A percentile compares a stretch with the other conserved stretches of the same genome.
phyloP scores from a whole-genome alignment of 1,140 invertebrate genomes.

The Macrotrachela quadricornifera region DNA sequence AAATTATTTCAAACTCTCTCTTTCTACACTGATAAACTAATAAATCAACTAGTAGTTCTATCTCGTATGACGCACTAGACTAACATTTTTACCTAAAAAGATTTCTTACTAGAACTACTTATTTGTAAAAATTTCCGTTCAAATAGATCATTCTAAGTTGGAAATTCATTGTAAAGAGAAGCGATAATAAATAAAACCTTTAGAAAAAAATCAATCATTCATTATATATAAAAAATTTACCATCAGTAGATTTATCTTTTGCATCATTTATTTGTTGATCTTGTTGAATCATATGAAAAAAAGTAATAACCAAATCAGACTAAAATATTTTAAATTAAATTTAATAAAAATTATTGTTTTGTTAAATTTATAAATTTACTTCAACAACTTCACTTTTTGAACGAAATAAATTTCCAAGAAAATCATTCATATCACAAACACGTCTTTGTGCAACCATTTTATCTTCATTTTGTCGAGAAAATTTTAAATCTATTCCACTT shows the following conservation, averaged over 20 bases:
- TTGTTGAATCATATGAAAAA: conserved; percentile 5
- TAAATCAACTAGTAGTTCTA: too few species aligned
- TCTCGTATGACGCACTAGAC: too few species aligned
- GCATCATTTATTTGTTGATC: not conserved
- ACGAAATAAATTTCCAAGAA: not conserved
- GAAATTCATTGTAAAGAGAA: too few species aligned
- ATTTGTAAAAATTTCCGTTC: too few species aligned
- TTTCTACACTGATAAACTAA: too few species aligned
- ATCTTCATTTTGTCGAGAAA: conserved; percentile 1
- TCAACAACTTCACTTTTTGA: not conserved
- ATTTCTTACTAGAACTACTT: too few species aligned
- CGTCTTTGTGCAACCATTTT: not conserved
- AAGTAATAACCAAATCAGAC: conserved; percentile 3
- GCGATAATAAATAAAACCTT: too few species aligned
- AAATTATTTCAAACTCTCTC: too few species aligned
- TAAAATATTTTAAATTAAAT: not conserved
- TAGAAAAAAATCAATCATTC: too few species aligned
- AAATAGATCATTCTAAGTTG: too few species aligned
- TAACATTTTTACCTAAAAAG: too few species aligned
- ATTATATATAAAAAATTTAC: not conserved
- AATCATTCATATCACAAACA: not conserved
- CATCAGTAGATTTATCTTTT: not conserved
- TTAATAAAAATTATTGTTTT: not conserved
- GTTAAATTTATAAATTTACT: not conserved
- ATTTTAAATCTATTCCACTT: not conserved